Evolutionary conservation across 2,113 vertebrate species (phyloP), one percentile per base, ranked within the genome.

Genomic region (Motacilla tschutschensis): DNA sequence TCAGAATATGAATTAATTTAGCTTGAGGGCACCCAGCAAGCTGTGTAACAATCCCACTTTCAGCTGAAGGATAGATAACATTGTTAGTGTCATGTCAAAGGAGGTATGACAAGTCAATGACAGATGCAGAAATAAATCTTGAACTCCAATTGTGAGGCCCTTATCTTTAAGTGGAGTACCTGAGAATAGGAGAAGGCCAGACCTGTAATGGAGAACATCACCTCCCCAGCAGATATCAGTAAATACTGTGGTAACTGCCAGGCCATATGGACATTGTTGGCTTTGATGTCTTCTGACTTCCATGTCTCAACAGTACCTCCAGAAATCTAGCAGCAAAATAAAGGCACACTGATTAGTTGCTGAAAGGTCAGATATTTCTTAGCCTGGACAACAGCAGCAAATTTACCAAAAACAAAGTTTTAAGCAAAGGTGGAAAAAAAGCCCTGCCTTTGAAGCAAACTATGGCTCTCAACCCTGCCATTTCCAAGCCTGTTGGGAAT

Each of bases 171-270:
- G 28, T 51, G 54, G 47, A 88, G 35, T 95, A 99, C 99, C 98
- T 99, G 99, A 65, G 99, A 99, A 94, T 99, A 99, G 81, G 99
- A 99, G 97, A 99, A 99, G 89, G 99, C 98, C 93, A 99, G 96
- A 66, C 99, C 99, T 0, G 99, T 99, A 91, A 99, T 96, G 85
- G 99, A 99, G 96, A 99, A 99, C 98, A 99, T 98, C 95, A 99
- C 98, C 88, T 99, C 99, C 35, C 97, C 99, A 19, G 96, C 96
- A 38, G 99, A 99, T 36, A 99, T 95, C 54, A 99, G 67, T 40
- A 95, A 78, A 41, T 99, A 99, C 28, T 99, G 99, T 17, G 99
- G 99, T 73, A 99, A 87, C 96, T 99, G 99, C 98, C 98, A 99
- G 64, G 96, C 97, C 38, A 99, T 97, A 85, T 98, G 98, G 40